Conservation (phyloP, 1,140 invertebrate genomes). For the Globodera ellingtonae region DNA sequence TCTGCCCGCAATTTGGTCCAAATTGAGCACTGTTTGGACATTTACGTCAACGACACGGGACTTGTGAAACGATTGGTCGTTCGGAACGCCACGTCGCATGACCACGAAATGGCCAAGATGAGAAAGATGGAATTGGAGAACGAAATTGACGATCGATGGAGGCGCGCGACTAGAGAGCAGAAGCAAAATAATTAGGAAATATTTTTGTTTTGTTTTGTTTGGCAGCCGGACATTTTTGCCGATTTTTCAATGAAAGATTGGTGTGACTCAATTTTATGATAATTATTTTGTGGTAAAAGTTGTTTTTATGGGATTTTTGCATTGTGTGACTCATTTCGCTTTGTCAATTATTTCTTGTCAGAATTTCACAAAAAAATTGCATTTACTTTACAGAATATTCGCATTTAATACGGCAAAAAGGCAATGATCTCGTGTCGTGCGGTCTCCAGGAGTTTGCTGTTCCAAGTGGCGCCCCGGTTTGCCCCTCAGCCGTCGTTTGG, state of each 20-base stretch:
- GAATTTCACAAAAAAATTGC: too few relatives aligned
- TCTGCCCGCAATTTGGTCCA: background rate
- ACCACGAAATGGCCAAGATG: constrained; percentile 31
- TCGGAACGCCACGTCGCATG: constrained; percentile 21
- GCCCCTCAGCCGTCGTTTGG: background rate
- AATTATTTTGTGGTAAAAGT: too few relatives aligned
- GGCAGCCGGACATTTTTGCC: too few relatives aligned
- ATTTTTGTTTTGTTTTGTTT: too few relatives aligned
- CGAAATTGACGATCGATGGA: constrained; percentile 20
- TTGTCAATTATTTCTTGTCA: too few relatives aligned
- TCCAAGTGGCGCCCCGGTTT: background rate
- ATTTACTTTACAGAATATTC: too few relatives aligned
- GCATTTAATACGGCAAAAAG: too few relatives aligned
- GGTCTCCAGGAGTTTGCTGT: background rate
- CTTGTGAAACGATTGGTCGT: constrained; percentile 36
- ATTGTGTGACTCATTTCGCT: too few relatives aligned
- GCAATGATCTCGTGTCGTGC: background rate
- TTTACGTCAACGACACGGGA: constrained; percentile 29
- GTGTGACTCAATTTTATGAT: background rate
- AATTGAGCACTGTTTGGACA: constrained; percentile 36
- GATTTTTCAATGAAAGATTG: background rate
- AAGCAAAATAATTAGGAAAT: constrained; percentile 13
- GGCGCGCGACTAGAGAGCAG: constrained; percentile 19
- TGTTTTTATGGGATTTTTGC: too few relatives aligned
- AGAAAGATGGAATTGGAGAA: constrained; percentile 9